phyloP scores from a whole-genome alignment of 2,888 invertebrate genomes.

The Epinotia brunnichana region DNA sequence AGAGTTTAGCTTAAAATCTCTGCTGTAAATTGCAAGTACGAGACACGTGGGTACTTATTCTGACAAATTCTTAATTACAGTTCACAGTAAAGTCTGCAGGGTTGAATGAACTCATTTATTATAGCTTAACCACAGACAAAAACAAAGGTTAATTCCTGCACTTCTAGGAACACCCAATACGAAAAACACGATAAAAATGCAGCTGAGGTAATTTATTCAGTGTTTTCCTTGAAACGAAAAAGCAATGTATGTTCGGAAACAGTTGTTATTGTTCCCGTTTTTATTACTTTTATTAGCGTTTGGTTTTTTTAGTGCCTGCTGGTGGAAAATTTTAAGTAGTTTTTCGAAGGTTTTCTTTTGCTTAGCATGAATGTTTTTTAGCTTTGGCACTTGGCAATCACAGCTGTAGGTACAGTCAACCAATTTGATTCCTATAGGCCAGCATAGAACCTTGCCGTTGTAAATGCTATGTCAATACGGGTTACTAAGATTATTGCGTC shows the following conservation, averaged over 20 bases:
- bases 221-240: conserved; percentile 30
- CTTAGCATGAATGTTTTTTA: no score
- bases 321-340: background rate
- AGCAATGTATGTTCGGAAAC: background rate
- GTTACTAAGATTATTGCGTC: no score
- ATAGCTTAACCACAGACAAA: background rate
- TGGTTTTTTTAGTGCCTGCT: background rate
- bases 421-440: no score
- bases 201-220: conserved; percentile 12
- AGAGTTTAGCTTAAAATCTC: no score
- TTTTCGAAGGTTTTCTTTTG: no score
- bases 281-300: background rate
- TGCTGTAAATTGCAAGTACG: background rate
- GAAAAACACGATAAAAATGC: conserved; percentile 11
- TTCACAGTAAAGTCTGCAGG: background rate
- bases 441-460: no score
- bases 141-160: conserved; percentile 19
- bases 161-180: conserved; percentile 4
- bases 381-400: no score
- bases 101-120: conserved; percentile 8
- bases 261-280: conserved; percentile 10
- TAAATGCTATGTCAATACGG: no score
- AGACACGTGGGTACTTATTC: no score
- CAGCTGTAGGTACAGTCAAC: no score
- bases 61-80: no score